Conservation (phyloP, 1,140 invertebrate species). For the Pomacea maculata region DNA sequence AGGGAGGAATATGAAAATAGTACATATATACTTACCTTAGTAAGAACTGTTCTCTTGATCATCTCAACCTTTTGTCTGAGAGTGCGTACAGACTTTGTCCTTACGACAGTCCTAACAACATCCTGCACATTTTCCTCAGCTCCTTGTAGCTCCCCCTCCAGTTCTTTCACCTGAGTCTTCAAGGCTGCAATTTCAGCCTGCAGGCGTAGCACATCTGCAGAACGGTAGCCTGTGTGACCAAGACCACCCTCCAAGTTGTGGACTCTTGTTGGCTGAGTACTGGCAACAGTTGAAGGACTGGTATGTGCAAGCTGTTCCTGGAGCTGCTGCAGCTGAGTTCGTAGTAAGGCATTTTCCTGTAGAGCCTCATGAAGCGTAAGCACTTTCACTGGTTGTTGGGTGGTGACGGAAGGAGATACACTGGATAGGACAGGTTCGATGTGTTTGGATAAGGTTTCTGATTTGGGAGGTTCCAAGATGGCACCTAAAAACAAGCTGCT, state of each 20-base stretch:
- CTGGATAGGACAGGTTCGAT: too few species aligned
- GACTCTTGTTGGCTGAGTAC: too few species aligned
- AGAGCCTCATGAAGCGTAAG: slow-evolving; percentile 8
- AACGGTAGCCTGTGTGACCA: not conserved
- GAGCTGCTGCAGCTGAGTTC: slow-evolving; percentile 11
- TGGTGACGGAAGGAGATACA: too few species aligned
- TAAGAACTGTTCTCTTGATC: slow-evolving; percentile 17
- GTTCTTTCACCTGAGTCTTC: slow-evolving; percentile 27
- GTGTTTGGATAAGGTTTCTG: too few species aligned
- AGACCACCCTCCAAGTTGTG: too few species aligned
- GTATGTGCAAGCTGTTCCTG: not conserved
- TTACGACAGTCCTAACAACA: slow-evolving; percentile 29
- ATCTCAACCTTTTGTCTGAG: slow-evolving; percentile 21
- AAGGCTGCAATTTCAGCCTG: slow-evolving; percentile 25
- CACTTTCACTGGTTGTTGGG: not conserved
- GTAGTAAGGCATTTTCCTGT: slow-evolving; percentile 7
- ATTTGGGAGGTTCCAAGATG: too few species aligned
- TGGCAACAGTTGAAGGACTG: too few species aligned
- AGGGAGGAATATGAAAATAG: too few species aligned
- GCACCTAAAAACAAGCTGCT: too few species aligned
- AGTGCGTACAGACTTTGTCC: slow-evolving; percentile 14
- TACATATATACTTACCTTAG: not conserved
- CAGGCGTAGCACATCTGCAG: not conserved
- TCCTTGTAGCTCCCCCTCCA: slow-evolving; percentile 33
- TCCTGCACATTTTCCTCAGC: slow-evolving; percentile 33